phyloP scores from a whole-genome alignment of 2,797 vertebrate genomes.

The Hippoglossus hippoglossus region DNA sequence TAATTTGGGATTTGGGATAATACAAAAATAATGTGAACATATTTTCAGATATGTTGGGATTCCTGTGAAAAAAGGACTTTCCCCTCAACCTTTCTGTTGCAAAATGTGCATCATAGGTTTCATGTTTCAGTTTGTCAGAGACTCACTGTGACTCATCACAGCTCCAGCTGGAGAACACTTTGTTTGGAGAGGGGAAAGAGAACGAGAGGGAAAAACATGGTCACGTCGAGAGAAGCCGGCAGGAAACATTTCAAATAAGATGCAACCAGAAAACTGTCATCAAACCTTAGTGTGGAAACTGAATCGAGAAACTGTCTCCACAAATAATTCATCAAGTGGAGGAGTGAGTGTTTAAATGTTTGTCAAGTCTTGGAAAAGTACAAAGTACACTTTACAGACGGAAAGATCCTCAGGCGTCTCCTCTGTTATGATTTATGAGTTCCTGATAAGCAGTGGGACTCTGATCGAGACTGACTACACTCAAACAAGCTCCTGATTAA shows the following conservation, averaged over 20 bases:
- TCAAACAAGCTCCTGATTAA: neutral
- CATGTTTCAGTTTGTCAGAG: neutral
- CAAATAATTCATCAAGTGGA: neutral
- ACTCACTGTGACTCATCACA: constrained; percentile 39
- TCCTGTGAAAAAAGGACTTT: neutral
- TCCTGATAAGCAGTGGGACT: constrained; percentile 58
- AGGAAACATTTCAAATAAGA: constrained; percentile 15
- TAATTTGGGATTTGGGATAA: neutral
- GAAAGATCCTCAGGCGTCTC: constrained; percentile 32
- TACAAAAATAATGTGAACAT: neutral
- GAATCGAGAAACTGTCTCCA: neutral
- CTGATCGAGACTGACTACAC: constrained; percentile 6
- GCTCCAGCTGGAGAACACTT: constrained; percentile 21
- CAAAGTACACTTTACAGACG: constrained; percentile 23
- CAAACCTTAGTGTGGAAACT: neutral
- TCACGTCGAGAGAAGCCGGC: constrained; percentile 2
- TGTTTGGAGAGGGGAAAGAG: constrained; percentile 17
- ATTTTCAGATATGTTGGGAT: neutral
- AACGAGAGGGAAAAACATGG: constrained; percentile 12
- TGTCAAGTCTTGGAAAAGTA: constrained; percentile 15
- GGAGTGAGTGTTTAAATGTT: neutral
- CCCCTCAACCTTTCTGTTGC: neutral
- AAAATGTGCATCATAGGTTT: neutral
- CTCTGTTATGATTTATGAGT: constrained; percentile 29
- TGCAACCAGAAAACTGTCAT: neutral